Evolutionary conservation across 2,113 vertebrate species (phyloP), one percentile per base, ranked within the genome.

Genomic region (Aspiorhynchus laticeps): DNA sequence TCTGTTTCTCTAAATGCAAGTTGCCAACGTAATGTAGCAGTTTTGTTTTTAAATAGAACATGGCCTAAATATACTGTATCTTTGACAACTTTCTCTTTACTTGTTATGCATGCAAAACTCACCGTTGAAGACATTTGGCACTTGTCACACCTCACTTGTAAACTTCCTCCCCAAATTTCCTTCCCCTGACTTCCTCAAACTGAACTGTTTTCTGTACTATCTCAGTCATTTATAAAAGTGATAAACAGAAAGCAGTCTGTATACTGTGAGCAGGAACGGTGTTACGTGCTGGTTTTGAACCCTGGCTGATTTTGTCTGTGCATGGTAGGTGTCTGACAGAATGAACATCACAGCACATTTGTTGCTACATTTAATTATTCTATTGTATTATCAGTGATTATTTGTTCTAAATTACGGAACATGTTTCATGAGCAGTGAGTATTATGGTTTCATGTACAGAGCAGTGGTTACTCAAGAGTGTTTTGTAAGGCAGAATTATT

Each of bases 121-220:
- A 65, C 21, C 26, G 38, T 46, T 81, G 7, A 21, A 46, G n/a
- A 67, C 14, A 28, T 43, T 51, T 84, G 24, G 36, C 26, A 11
- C 36, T 61, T 3, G n/a, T 61, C 61, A 61, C 71, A 56, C 83
- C 65, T 85, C n/a, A 33, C 19, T 28, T n/a, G 21, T 69, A 38
- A 41, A 89, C 88, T 89, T 89, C 88, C 86, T 89, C 9, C 74
- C 9, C 43, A 4, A 56, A 41, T 53, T 33, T 14, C 17, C 46
- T 85, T 71, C 61, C 74, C 15, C 7, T 11, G 48, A 83, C 82
- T 89, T 89, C 86, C 86, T 87, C 65, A 56, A 63, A 85, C 26
- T 48, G 41, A 19, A 71, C 53, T 43, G 14, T 67, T 51, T 17
- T 56, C 81, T 31, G 9, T 75, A 63, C 41, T 33, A 8, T 5